Evolutionary conservation across 2,113 vertebrate genomes (phyloP).

Genomic region (Centrocercus urophasianus): DNA sequence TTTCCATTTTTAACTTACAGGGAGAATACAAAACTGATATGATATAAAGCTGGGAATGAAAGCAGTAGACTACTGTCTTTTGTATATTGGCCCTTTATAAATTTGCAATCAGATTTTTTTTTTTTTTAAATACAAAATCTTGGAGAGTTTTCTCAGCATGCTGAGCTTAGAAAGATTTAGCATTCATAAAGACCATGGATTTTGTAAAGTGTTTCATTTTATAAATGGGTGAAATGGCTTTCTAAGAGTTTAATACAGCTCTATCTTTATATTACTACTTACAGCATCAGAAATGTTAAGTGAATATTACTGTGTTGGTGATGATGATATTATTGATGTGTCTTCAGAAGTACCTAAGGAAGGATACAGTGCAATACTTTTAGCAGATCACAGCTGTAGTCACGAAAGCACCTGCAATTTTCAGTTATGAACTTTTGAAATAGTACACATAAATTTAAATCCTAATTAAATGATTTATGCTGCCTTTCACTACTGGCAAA

Average conservation of each 20-base stretch:
- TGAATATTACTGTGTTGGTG: background rate
- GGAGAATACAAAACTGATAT: background rate
- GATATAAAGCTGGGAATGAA: background rate
- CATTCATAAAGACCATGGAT: background rate
- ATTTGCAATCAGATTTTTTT: background rate
- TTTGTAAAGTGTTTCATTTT: constrained; percentile 52
- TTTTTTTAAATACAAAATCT: background rate
- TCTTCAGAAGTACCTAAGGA: background rate
- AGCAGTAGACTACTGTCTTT: background rate
- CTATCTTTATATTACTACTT: background rate
- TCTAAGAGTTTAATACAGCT: background rate
- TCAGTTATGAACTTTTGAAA: background rate
- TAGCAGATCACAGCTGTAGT: background rate
- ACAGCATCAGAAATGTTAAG: constrained; percentile 21
- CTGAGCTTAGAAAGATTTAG: constrained; percentile 38
- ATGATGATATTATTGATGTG: constrained; percentile 21
- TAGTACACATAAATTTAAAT: constrained; percentile 6
- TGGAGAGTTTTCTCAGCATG: background rate
- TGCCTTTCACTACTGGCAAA: background rate
- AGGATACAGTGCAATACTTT: background rate
- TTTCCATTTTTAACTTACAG: background rate
- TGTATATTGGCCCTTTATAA: background rate
- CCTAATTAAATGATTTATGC: background rate
- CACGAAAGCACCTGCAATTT: background rate
- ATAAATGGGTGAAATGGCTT: constrained; percentile 22